Base-by-base conservation (phyloP, 2,888 invertebrate species). In the Nebria salina region DNA sequence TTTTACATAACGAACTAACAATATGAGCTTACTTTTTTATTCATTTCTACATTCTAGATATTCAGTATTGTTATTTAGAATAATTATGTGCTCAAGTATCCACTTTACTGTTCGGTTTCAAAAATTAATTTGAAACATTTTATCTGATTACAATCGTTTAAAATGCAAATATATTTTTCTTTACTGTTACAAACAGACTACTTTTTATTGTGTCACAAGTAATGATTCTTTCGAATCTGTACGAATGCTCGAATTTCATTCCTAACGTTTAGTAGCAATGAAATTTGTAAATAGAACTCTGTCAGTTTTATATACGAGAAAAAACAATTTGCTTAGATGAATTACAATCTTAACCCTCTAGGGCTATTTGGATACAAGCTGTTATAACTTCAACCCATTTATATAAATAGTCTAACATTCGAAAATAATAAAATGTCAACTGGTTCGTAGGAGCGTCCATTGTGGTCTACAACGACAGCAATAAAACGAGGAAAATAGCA, bases 401-500 rank as follows among this genome's bases (percentile, higher is more conserved):
- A 54, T 54, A 54, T 54, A 54, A 54, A 54, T 54, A 54, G 54
- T 54, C 54, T 13, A 54, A 54, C 20, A 54, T 75, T 75, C 20
- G 25, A 64, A 75, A n/a, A 75, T 42, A 54, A 74, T 42, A 75
- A 68, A 75, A 75, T 68, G 68, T 68, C 76, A 76, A 68, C 66
- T 68, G 76, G 41, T 75, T 66, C 26, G 66, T 20, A 76, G 76
- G 66, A 66, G 34, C 76, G 25, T 20, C 70, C 54, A 54, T 54
- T 54, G 70, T 70, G 68, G 70, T 20, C 77, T 8, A 26, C n/a
- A 77, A 77, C 65, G 77, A 77, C 77, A 20, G 68, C 64, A 77
- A 77, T 77, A 77, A 77, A 77, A 77, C 54, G 72, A 54, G 54
- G 43, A 72, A 77, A 77, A 72, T 77, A 15, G 72, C 64, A 77